Base-by-base conservation (phyloP, 1,140 invertebrate species). In the Drosophila albomicans region DNA sequence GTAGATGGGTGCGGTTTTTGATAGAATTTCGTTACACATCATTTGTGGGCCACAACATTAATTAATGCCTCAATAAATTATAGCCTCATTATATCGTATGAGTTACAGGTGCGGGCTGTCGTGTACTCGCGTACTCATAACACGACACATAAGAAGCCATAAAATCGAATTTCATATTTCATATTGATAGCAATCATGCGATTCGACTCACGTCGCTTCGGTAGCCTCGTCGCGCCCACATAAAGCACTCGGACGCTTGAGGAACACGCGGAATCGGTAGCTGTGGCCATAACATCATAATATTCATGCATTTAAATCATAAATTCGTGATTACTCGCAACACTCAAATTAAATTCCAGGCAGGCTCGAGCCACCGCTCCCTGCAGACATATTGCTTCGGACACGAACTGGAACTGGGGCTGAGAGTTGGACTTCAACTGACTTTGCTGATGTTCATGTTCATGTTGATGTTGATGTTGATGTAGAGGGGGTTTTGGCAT, bases 131-230 rank as follows among this genome's bases (percentile, higher is more conserved):
- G 84, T 74, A 74, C 85, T 80, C 73, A 81, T 78, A 85, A 85
- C 79, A 88, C 79, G 69, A 70, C 72, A 79, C 76, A 69, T 69
- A 51, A 67, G 11, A 76, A 61, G 72, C 68, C 84, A 87, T 86
- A 61, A 87, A 88, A 75, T 80, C 74, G 75, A 84, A 88, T 87
- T 88, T 88, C 82, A 87, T 87, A 87, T 88, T 88, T 88, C 67
- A 84, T 78, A 63, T 78, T 30, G 59, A 49, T 45, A 5, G 56
- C 10, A 15, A 80, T 85, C 35, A 56, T 13, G 54, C 1, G 10
- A 79, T 87, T 78, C 82, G 63, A n/a, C 56, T 87, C 82, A 87
- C 82, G 82, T 87, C 62, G 43, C 43, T 52, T 11, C 30, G 38
- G 62, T 51, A 57, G 62, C 69, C 16, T 72, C 69, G 70, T 52